A percentile compares a stretch with the other conserved stretches of the same genome.
Conservation (phyloP, 2,113 vertebrate genomes). For the Rostratula benghalensis region DNA sequence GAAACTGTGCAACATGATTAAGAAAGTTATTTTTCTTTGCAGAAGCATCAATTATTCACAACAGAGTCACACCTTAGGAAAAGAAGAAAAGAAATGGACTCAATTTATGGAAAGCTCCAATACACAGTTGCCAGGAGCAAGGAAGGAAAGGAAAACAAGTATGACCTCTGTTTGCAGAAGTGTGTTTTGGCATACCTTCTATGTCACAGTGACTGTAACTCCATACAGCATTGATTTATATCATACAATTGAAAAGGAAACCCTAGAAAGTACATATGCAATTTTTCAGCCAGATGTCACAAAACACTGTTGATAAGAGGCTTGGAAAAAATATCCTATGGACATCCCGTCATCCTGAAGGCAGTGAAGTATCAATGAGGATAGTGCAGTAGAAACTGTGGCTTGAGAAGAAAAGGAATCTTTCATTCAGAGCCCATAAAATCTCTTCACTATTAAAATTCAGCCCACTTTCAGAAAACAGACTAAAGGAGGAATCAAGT, state of each 20-base stretch:
- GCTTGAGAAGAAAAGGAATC: conserved; percentile 13
- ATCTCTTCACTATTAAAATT: conserved; percentile 26
- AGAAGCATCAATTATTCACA: conserved; percentile 13
- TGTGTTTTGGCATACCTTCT: neutral
- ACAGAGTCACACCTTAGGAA: neutral
- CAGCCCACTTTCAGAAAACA: conserved; percentile 16
- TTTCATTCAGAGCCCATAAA: neutral
- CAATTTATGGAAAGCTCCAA: neutral
- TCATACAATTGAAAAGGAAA: neutral
- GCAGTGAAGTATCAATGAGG: conserved; percentile 20
- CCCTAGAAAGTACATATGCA: neutral
- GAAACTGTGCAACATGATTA: neutral
- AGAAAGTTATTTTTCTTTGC: conserved; percentile 2
- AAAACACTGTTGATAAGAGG: neutral
- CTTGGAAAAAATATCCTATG: neutral
- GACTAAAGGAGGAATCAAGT: conserved; percentile 46
- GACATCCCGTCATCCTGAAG: neutral
- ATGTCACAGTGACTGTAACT: neutral
- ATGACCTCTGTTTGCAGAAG: neutral
- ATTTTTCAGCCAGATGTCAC: neutral
- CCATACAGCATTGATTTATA: neutral
- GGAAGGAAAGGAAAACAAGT: neutral
- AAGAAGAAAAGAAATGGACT: neutral
- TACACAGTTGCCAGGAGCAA: neutral
- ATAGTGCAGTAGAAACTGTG: neutral